A percentile compares a stretch with the other conserved stretches of the same genome.
These are phyloP conservation scores for Aphelocoma californica DNA, from an alignment of 2,797 vertebrate genomes.

Conservation along the genomic window DNA sequence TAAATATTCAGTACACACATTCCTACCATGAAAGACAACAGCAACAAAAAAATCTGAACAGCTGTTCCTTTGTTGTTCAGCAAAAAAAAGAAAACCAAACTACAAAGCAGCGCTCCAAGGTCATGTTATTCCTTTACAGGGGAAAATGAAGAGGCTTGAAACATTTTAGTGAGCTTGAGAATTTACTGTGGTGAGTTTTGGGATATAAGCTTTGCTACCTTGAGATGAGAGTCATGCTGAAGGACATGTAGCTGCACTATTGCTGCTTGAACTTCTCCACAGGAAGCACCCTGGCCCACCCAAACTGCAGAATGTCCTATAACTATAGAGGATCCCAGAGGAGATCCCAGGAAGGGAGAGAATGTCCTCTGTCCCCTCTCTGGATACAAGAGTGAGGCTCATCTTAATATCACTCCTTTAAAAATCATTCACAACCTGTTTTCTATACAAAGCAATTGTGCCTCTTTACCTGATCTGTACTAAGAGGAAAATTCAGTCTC, in stretches of 20 bases:
- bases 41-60: background rate
- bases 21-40: background rate
- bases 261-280: background rate
- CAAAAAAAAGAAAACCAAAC: background rate
- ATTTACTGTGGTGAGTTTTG: background rate
- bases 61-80: slow-evolving; percentile 34
- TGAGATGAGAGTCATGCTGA: background rate
- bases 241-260: background rate
- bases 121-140: background rate
- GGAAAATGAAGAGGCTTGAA: background rate
- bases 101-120: background rate
- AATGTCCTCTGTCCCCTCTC: background rate
- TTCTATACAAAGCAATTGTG: background rate
- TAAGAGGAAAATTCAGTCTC: background rate
- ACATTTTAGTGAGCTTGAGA: background rate
- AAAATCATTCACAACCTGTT: background rate
- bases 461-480: background rate
- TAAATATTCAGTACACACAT: slow-evolving; percentile 17
- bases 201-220: background rate
- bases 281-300: background rate
- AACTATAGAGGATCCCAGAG: background rate
- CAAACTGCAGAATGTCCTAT: background rate
- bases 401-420: background rate
- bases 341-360: background rate
- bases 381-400: background rate